These are phyloP conservation scores for Oreochromis spilurus DNA, from an alignment of 2,113 vertebrate genomes.

Conservation along the genomic window DNA sequence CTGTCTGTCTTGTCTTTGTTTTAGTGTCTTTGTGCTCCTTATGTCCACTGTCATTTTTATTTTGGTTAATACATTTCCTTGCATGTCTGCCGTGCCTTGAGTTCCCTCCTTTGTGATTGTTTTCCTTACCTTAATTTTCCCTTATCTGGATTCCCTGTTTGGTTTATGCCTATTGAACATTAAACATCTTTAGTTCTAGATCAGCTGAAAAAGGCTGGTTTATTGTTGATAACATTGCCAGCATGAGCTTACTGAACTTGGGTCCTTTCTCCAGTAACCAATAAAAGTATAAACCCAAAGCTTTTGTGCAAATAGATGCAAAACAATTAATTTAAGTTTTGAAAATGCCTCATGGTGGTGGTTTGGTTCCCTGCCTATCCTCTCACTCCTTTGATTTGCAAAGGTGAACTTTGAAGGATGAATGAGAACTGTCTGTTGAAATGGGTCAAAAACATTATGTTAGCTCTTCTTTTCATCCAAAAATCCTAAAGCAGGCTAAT, in stretches of 20 bases:
- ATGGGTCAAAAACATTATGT: not conserved
- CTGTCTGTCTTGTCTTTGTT: not conserved
- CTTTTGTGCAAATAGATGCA: not conserved
- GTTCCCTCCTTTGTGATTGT: not conserved
- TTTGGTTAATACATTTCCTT: not conserved
- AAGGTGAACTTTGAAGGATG: not conserved
- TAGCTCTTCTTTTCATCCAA: not conserved
- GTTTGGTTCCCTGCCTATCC: not conserved
- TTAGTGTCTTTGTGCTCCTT: not conserved
- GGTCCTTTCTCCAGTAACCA: not conserved
- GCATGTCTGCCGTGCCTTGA: not conserved
- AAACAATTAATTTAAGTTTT: not conserved
- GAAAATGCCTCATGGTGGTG: not conserved
- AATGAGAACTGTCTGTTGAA: not conserved
- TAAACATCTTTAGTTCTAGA: not conserved
- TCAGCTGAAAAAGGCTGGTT: not conserved
- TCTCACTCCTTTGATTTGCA: not conserved
- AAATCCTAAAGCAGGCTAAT: not conserved
- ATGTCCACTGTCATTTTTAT: not conserved
- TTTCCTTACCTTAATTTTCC: not conserved
- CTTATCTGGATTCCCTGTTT: not conserved
- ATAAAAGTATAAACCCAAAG: not conserved
- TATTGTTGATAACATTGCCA: not conserved
- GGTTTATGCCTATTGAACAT: not conserved
- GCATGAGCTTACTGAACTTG: not conserved